These are phyloP conservation scores for Spondyliosoma cantharus DNA, from an alignment of 2,797 vertebrate genomes.

Conservation along the genomic window DNA sequence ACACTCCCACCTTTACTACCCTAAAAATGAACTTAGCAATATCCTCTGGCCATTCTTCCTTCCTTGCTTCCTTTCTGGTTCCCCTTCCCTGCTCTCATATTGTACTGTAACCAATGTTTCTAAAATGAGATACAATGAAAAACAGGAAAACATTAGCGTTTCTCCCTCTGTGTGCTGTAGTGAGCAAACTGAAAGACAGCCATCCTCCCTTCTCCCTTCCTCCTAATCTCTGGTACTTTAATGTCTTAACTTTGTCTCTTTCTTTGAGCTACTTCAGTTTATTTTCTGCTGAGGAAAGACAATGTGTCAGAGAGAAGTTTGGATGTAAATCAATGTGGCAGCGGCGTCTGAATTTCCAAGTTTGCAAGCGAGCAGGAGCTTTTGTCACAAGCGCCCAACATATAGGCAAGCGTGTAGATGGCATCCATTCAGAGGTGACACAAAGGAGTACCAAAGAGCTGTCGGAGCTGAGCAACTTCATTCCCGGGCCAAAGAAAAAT, in stretches of 20 bases:
- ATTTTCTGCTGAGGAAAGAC: conserved; percentile 13
- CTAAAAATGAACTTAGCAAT: conserved; percentile 10
- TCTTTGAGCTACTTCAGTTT: conserved; percentile 12
- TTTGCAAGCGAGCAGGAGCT: not conserved
- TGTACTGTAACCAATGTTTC: conserved; percentile 3
- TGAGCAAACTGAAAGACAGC: not conserved
- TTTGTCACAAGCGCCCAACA: not conserved
- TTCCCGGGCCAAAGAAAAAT: conserved; percentile 7
- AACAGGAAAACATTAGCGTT: not conserved
- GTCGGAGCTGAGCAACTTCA: conserved; percentile 5
- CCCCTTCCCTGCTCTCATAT: not conserved
- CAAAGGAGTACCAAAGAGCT: conserved; percentile 29
- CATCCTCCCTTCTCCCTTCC: not conserved
- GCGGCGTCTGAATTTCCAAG: conserved; percentile 19
- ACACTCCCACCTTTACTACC: not conserved
- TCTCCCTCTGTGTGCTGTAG: not conserved
- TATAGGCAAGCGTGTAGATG: not conserved
- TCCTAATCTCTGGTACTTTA: not conserved
- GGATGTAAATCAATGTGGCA: conserved; percentile 2
- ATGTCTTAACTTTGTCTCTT: not conserved
- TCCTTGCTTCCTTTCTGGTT: not conserved
- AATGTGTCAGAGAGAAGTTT: not conserved
- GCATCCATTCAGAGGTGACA: conserved; percentile 24
- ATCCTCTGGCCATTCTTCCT: conserved; percentile 19
- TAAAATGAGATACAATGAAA: not conserved